These are phyloP conservation scores for Drosophila paucipuncta DNA, from an alignment of 2,888 invertebrate species.

Conservation along the genomic window DNA sequence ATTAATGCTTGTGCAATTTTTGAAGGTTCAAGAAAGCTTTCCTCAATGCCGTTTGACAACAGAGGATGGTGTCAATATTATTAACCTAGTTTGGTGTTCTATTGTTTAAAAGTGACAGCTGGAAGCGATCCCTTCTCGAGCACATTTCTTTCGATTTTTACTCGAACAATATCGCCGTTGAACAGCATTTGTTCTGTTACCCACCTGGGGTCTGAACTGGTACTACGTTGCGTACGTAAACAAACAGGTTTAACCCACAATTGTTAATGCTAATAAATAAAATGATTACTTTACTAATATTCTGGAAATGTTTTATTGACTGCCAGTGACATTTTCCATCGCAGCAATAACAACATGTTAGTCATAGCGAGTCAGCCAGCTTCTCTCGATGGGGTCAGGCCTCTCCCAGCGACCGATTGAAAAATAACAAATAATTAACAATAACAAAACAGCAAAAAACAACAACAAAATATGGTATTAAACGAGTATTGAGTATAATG, in stretches of 20 bases:
- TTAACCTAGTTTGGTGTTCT: not conserved
- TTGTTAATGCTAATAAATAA: constrained; percentile 46
- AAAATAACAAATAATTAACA: constrained; percentile 3
- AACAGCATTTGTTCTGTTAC: constrained; percentile 20
- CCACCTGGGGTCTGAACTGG: constrained; percentile 1
- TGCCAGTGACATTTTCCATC: constrained; percentile 58
- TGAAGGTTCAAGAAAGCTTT: not conserved
- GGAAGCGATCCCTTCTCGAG: constrained; percentile 11
- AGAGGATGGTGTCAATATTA: constrained; percentile 2
- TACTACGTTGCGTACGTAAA: constrained; percentile 28
- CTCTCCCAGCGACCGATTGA: constrained; percentile 37
- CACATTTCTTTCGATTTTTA: constrained; percentile 9
- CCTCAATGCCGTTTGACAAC: not conserved
- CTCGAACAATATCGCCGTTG: constrained; percentile 19
- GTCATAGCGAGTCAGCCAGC: constrained; percentile 38
- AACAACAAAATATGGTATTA: not conserved
- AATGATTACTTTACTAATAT: constrained; percentile 40
- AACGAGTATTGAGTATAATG: constrained; percentile 17
- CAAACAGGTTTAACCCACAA: constrained; percentile 58
- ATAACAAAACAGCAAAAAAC: constrained; percentile 6
- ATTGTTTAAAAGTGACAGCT: constrained; percentile 15
- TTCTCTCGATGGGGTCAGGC: constrained; percentile 43
- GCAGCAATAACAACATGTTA: constrained; percentile 41
- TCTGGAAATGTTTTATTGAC: constrained; percentile 51
- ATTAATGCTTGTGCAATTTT: not conserved